A percentile compares a stretch with the other conserved stretches of the same genome.
Evolutionary conservation across 2,113 vertebrate species (phyloP).

Genomic region (Microtus ochrogaster): DNA sequence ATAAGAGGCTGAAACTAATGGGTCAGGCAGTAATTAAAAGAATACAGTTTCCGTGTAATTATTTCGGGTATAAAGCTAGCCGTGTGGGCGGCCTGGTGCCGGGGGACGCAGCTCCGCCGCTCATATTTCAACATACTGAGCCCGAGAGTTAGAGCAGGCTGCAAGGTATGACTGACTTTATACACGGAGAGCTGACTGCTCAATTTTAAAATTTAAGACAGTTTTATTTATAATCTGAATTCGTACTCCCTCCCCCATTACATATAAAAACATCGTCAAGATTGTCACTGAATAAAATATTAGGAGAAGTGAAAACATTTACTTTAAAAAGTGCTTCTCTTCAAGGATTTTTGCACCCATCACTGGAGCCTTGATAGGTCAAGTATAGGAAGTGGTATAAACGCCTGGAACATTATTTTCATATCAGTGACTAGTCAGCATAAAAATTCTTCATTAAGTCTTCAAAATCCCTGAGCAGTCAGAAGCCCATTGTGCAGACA

Average conservation of each 20-base stretch:
- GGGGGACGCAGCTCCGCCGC: too few species aligned
- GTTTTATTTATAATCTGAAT: slow-evolving; percentile 29
- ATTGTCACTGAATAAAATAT: slow-evolving; percentile 35
- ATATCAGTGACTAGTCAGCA: not conserved
- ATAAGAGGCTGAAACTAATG: too few species aligned
- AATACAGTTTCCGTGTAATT: too few species aligned
- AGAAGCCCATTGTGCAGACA: slow-evolving; percentile 47
- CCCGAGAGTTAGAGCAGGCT: not conserved
- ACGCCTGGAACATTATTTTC: slow-evolving; percentile 18
- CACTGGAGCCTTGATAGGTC: not conserved
- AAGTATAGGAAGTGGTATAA: not conserved
- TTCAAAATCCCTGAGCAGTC: slow-evolving; percentile 39
- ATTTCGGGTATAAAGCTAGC: too few species aligned
- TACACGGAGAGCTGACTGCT: not conserved
- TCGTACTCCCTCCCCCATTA: not conserved
- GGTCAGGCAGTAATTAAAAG: too few species aligned
- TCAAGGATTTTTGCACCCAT: slow-evolving; percentile 15
- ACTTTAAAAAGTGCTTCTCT: slow-evolving; percentile 50
- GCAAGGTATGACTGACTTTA: not conserved
- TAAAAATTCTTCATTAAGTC: slow-evolving; percentile 16
- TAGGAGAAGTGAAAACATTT: slow-evolving; percentile 44
- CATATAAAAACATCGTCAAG: not conserved
- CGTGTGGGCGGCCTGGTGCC: too few species aligned
- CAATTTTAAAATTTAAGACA: not conserved
- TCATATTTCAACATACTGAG: too few species aligned